A percentile compares a stretch with the other conserved stretches of the same genome.
Evolutionary conservation across 2,797 vertebrate genomes (phyloP).

Genomic region (Labroides dimidiatus): DNA sequence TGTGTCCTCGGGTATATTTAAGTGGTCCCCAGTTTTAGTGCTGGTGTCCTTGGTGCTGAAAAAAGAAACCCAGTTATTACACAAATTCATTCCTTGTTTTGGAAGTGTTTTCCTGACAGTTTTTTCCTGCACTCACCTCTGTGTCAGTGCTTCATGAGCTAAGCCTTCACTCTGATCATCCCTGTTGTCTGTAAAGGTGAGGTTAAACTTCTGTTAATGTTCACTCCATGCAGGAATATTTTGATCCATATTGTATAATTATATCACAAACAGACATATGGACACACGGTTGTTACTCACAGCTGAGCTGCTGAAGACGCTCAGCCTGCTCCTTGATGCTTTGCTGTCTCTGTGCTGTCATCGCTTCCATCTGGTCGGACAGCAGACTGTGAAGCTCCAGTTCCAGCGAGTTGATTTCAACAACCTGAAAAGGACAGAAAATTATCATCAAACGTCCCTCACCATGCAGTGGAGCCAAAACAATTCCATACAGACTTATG

Average conservation of each 20-base stretch:
- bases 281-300: conserved; percentile 73
- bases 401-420: conserved; percentile 86
- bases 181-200: conserved; percentile 70
- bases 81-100: background rate
- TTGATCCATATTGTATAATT: background rate
- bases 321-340: conserved; percentile 84
- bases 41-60: conserved; percentile 45
- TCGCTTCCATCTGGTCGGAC: conserved; percentile 81
- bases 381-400: conserved; percentile 85
- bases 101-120: background rate
- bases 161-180: conserved; percentile 59
- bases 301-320: conserved; percentile 84
- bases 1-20: conserved; percentile 67
- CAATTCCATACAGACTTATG: background rate
- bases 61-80: conserved; percentile 38
- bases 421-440: conserved; percentile 63
- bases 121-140: conserved; percentile 49
- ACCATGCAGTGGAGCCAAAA: background rate
- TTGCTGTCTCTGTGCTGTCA: conserved; percentile 84
- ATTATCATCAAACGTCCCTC: background rate
- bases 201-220: conserved; percentile 20
- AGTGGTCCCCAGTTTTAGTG: conserved; percentile 46
- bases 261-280: background rate
- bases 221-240: background rate
- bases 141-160: conserved; percentile 37